Base-by-base conservation (phyloP, 92 coral and sea anemone genomes). In the Phymanthus crucifer region DNA sequence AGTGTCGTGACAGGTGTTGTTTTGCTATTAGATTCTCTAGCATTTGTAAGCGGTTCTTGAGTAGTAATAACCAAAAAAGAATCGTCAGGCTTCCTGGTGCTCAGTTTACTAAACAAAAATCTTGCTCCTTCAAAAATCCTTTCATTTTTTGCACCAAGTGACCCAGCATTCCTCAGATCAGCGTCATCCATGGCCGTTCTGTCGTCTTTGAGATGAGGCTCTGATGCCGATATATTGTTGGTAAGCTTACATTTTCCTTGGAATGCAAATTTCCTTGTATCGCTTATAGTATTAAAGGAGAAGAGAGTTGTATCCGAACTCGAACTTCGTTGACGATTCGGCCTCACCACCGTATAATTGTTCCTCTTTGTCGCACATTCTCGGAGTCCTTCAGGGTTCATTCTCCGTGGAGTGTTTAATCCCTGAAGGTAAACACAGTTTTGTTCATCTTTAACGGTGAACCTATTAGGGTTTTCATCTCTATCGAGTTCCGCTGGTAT, bases 51-150 rank as follows among this genome's bases (percentile, higher is more conserved):
- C 34, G 86, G 74, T 31, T 64, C 79, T 64, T 31, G 36, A 13
- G 86, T 80, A n/a, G n/a, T n/a, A n/a, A n/a, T n/a, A 58, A 74
- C 31, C 23, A 82, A 26, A 32, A 65, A 35, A 14, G 79, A 74
- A 8, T 82, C 73, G 4, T 52, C 78, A 13, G 77, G 18, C 35
- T 34, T 73, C 43, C 64, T 73, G 38, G 58, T 40, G 45, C 80
- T 73, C 37, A 64, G 36, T 32, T 82, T 74, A 66, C 86, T 73
- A 32, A 82, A 73, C 57, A 82, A 74, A 61, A 82, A 82, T 19
- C 86, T 65, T 27, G 72, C 86, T 32, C 86, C 86, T 38, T 82
- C 86, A 54, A 57, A 82, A 8, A 47, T 66, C 32, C 86, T 32
- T 24, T 29, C 40, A 66, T 36, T 18, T 27, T 11, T 48, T 12